Base-by-base conservation (phyloP, 1,140 invertebrate genomes). In the Linepithema humile region DNA sequence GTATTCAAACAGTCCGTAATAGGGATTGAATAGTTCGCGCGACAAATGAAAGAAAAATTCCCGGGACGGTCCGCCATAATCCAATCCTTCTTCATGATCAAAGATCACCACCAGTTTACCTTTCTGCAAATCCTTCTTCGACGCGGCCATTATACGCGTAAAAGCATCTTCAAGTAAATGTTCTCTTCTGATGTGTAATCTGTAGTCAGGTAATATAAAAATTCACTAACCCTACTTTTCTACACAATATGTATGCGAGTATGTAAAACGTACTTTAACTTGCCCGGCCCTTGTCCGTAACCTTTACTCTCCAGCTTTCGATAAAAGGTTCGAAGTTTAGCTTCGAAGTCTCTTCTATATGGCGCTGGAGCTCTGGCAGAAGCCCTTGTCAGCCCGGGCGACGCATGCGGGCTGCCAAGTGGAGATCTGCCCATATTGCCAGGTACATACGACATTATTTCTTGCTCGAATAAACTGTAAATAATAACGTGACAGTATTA, bases 21-120 rank as follows among this genome's bases (percentile, higher is more conserved):
- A 99, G 0, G 99, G 99, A 95, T 99, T 99, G 95, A 99, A 99
- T 0, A 99, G 95, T 94, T 99, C 98, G 57, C 98, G 95, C 0
- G 98, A 99, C 9, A 99, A 94, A 29, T 99, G 96, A 93, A 99
- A 99, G 95, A 99, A 99, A 94, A 99, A 99, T 95, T 99, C 99
- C 53, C 98, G 95, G 9, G 97, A 99, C 2, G 98, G 98, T 0
- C 99, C 99, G 53, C 99, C 99, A 93, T 99, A 99, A 95, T 99
- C 99, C 26, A 99, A 94, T 53, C 98, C 99, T 94, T 99, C 98
- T 94, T 99, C 99, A 57, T 98, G 98, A 92, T 98, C 97, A 95
- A 99, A 99, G 17, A 98, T 96, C 10, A 99, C 98, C 85, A 98
- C 98, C 5, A 99, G 95, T 92, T 99, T 98, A 67, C 98, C 98